Percentiles rank a stretch among this genome's conserved stretches.
Evolutionary conservation across 2,797 vertebrate genomes (phyloP).

Genomic region (Dermochelys coriacea): DNA sequence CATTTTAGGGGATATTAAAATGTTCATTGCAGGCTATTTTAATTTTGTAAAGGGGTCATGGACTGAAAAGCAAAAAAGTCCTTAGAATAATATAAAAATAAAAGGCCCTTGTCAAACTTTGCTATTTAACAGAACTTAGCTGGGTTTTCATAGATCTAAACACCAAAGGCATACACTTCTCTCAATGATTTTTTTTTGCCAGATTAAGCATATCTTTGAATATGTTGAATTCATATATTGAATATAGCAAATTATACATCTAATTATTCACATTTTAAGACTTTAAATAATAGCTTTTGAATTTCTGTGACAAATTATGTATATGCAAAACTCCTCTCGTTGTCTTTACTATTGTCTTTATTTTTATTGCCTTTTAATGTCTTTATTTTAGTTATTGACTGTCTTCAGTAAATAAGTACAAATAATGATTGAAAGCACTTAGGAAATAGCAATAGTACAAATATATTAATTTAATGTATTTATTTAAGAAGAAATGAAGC

Average conservation of each 20-base stretch:
- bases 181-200: not conserved
- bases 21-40: conserved; percentile 22
- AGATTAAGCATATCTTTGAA: not conserved
- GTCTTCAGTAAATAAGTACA: not conserved
- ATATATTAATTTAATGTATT: not conserved
- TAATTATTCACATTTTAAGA: not conserved
- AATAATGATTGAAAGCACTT: not conserved
- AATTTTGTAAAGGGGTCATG: conserved; percentile 20
- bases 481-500: not conserved
- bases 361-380: not conserved
- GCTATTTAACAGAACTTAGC: not conserved
- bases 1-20: conserved; percentile 41
- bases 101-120: not conserved
- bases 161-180: not conserved
- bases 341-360: not conserved
- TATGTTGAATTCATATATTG: too few species aligned
- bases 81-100: conserved; percentile 20
- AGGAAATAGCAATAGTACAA: not conserved
- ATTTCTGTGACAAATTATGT: not conserved
- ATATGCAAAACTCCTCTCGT: not conserved
- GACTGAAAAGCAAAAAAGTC: not conserved
- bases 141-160: conserved; percentile 3
- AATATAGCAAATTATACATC: not conserved
- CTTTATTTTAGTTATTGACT: not conserved
- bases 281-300: not conserved